Percentiles rank a stretch among this genome's conserved stretches.
Evolutionary conservation across 2,797 vertebrate species (phyloP).

Genomic region (Cephalopachus bancanus): DNA sequence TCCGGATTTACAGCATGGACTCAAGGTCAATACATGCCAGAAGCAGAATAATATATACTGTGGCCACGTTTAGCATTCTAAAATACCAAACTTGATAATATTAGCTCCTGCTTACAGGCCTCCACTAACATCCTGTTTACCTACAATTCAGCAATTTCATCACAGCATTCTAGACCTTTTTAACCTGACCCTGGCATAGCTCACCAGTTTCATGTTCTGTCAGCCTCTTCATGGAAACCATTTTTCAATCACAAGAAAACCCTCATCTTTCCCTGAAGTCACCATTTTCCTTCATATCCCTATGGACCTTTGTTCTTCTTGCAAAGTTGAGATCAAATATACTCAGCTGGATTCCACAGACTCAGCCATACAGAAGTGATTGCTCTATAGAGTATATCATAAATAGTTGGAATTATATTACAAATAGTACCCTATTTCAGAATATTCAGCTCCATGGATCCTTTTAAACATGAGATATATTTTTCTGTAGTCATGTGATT

Average conservation of each 20-base stretch:
- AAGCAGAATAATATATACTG: not conserved
- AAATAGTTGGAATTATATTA: not conserved
- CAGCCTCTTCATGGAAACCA: not conserved
- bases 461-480: not conserved
- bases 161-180: not conserved
- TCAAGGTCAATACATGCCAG: slow-evolving; percentile 21
- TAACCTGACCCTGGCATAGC: not conserved
- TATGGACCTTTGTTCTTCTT: not conserved
- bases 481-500: not conserved
- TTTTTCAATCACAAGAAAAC: not conserved
- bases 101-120: not conserved
- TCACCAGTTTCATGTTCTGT: not conserved
- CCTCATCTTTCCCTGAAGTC: not conserved
- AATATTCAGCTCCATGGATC: not conserved
- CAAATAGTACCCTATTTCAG: not conserved
- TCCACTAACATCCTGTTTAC: not conserved
- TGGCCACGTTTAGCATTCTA: not conserved
- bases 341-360: not conserved
- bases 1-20: not conserved
- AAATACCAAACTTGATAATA: not conserved
- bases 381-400: not conserved
- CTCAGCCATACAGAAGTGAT: not conserved
- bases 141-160: slow-evolving; percentile 32
- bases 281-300: not conserved
- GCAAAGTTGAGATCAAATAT: not conserved